Evolutionary conservation across 2,888 invertebrate genomes (phyloP).

Genomic region (Eupithecia tripunctaria): DNA sequence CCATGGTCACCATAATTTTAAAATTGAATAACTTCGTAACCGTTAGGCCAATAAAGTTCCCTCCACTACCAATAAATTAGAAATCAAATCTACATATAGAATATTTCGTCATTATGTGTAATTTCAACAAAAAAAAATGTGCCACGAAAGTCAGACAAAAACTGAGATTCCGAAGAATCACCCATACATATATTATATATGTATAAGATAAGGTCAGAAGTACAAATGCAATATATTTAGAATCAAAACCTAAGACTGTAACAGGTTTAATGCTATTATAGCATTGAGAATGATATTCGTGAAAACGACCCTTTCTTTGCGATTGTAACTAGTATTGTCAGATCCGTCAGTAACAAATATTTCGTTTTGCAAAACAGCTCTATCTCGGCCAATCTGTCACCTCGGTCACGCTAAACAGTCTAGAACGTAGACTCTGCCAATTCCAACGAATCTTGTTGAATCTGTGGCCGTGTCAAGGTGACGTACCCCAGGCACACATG

Average conservation of each 20-base stretch:
- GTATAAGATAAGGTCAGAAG: background rate
- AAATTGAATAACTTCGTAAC: no score
- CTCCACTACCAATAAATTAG: no score
- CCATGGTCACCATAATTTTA: no score
- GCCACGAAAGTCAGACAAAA: no score
- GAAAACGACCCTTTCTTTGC: background rate
- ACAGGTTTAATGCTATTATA: background rate
- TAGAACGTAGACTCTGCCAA: background rate
- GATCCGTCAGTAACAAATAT: background rate
- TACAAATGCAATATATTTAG: background rate
- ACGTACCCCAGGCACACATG: slow-evolving; percentile 69
- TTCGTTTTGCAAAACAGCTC: background rate
- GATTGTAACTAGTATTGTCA: background rate
- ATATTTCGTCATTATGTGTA: no score
- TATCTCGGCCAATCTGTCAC: background rate
- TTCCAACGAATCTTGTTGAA: background rate
- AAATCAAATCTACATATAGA: no score
- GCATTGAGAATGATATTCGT: background rate
- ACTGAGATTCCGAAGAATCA: no score
- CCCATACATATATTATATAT: no score
- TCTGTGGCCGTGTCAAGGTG: slow-evolving; percentile 76
- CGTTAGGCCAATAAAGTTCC: no score
- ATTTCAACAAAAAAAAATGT: no score
- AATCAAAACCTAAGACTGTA: background rate
- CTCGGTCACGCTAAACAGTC: background rate